Percentiles rank a stretch among this genome's conserved stretches.
phyloP scores from a whole-genome alignment of 2,113 vertebrate species.

The Narcine bancroftii region DNA sequence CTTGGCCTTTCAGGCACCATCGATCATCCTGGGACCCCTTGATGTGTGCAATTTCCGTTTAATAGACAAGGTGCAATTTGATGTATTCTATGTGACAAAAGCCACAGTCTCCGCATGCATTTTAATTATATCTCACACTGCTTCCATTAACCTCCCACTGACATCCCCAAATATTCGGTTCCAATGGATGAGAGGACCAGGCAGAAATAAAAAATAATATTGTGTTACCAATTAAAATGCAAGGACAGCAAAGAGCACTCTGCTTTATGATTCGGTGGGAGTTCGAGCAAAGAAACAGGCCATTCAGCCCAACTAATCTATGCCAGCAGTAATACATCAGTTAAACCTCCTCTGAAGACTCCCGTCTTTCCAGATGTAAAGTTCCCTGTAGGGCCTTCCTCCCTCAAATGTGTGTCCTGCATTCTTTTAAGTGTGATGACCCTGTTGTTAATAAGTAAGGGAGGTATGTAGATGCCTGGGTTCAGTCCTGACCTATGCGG shows the following conservation, averaged over 20 bases:
- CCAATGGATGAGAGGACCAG: neutral
- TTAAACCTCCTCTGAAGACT: no score
- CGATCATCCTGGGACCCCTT: constrained; percentile 25
- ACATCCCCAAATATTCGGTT: constrained; percentile 12
- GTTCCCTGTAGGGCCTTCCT: no score
- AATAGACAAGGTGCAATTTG: constrained; percentile 38
- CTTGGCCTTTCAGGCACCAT: constrained; percentile 1
- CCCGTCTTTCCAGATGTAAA: no score
- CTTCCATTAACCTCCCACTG: constrained; percentile 32
- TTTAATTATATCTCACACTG: constrained; percentile 30
- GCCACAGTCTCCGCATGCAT: neutral
- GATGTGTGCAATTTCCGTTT: constrained; percentile 33
- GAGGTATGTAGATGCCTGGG: no score
- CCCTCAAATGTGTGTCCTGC: no score
- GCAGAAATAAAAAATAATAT: neutral
- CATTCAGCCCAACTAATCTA: no score
- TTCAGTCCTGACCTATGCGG: no score
- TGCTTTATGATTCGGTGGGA: no score
- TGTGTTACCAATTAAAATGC: neutral
- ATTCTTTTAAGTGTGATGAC: no score
- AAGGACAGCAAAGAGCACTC: neutral
- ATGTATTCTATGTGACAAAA: constrained; percentile 37
- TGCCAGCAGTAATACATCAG: no score
- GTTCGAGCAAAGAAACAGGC: no score
- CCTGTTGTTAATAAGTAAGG: no score